phyloP scores from a whole-genome alignment of 2,888 invertebrate species.

The Drosophila affinis region DNA sequence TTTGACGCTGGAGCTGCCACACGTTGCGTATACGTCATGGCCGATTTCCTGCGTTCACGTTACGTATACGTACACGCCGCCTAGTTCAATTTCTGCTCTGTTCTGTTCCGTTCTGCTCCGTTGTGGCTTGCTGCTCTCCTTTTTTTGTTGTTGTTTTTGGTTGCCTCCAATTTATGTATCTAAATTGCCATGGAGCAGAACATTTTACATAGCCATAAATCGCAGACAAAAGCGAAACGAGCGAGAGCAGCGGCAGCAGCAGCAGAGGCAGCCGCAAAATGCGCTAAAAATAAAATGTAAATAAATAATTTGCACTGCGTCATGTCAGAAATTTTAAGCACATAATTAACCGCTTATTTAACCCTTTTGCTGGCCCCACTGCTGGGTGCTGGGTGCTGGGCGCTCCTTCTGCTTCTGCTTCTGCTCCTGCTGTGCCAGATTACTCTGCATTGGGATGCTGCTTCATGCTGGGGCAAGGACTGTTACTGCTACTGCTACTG shows the following conservation, averaged over 20 bases:
- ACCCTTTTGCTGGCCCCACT: conserved; percentile 62
- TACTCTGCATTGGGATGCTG: conserved; percentile 50
- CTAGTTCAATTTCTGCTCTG: conserved; percentile 39
- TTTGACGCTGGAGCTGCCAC: conserved; percentile 3
- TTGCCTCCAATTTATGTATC: conserved; percentile 40
- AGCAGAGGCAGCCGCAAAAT: conserved; percentile 24
- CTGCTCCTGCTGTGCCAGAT: conserved; percentile 59
- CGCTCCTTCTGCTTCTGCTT: conserved; percentile 36
- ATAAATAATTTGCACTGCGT: conserved; percentile 77
- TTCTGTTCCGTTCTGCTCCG: not conserved
- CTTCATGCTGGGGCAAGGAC: conserved; percentile 5
- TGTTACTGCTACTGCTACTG: conserved; percentile 7
- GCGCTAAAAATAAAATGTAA: conserved; percentile 74
- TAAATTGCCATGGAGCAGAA: conserved; percentile 39
- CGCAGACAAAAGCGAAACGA: conserved; percentile 23
- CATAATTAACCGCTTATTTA: conserved; percentile 81
- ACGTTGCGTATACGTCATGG: conserved; percentile 56
- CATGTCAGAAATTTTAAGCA: conserved; percentile 78
- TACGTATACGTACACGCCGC: conserved; percentile 43
- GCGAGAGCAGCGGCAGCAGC: not conserved
- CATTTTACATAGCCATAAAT: conserved; percentile 50
- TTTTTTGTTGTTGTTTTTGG: not conserved
- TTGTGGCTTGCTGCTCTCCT: not conserved
- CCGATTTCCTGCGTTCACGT: conserved; percentile 45
- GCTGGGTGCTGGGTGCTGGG: conserved; percentile 51